Conservation (phyloP, 2,113 vertebrate species). For the Mixornis gularis region DNA sequence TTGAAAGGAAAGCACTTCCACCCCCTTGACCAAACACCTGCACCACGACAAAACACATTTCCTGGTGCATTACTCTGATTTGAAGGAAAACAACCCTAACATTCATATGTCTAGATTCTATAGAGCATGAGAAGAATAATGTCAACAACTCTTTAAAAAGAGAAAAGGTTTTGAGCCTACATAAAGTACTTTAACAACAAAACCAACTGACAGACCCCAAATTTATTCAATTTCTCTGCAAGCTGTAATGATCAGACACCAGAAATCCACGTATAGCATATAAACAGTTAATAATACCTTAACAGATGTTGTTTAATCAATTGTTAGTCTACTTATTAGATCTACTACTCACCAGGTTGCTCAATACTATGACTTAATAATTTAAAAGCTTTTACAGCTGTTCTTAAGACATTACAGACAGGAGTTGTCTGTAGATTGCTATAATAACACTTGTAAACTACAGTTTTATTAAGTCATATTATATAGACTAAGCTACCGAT, state of each 20-base stretch:
- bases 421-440: constrained; percentile 8
- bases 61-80: background rate
- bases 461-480: constrained; percentile 55
- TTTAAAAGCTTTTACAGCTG: constrained; percentile 46
- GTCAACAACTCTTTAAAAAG: background rate
- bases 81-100: background rate
- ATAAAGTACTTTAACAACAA: background rate
- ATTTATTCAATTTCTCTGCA: background rate
- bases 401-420: constrained; percentile 58
- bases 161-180: background rate
- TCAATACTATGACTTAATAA: constrained; percentile 14
- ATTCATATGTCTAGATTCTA: background rate
- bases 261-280: background rate
- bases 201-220: background rate
- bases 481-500: constrained; percentile 51
- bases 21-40: background rate
- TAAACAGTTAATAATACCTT: constrained; percentile 50
- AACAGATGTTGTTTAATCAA: constrained; percentile 56
- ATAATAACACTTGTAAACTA: constrained; percentile 53
- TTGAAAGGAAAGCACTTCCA: background rate
- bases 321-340: constrained; percentile 38
- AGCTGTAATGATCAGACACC: constrained; percentile 2
- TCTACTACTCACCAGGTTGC: constrained; percentile 22
- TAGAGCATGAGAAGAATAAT: background rate
- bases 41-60: background rate